Evolutionary conservation across 2,113 vertebrate genomes (phyloP).

Genomic region (Tragulus kanchil): DNA sequence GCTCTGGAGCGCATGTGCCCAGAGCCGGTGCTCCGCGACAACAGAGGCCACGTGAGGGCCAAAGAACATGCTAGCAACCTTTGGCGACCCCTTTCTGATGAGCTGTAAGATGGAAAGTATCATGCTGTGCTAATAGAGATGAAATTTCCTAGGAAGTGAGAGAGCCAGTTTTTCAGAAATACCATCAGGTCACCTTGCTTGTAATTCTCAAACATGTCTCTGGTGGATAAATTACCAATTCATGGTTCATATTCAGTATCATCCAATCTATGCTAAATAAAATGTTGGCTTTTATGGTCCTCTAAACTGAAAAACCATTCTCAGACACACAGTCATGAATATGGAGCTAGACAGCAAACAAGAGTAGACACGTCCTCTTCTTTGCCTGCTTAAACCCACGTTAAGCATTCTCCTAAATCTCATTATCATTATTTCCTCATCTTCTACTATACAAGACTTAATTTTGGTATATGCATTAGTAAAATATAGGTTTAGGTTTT

Average conservation of each 20-base stretch:
- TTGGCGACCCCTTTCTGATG: conserved; percentile 56
- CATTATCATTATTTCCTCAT: neutral
- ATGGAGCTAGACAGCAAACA: neutral
- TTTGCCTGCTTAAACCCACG: neutral
- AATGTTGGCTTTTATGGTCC: conserved; percentile 46
- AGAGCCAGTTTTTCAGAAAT: conserved; percentile 63
- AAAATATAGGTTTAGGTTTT: neutral
- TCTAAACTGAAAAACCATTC: conserved; percentile 35
- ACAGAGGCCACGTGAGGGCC: too few relatives aligned
- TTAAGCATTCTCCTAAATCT: neutral
- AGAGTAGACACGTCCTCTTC: neutral
- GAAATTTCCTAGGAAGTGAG: conserved; percentile 59
- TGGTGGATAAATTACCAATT: conserved; percentile 63
- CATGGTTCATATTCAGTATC: neutral
- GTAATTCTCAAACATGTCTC: conserved; percentile 8
- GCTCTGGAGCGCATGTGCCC: too few relatives aligned
- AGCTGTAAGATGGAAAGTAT: neutral
- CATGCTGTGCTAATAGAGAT: conserved; percentile 73
- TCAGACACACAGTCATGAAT: neutral
- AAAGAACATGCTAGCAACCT: conserved; percentile 49
- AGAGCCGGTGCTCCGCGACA: too few relatives aligned
- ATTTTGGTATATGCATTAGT: neutral
- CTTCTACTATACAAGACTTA: neutral
- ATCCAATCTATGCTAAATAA: conserved; percentile 24
- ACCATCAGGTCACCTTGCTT: conserved; percentile 61